Evolutionary conservation across 2,888 invertebrate genomes (phyloP).

Genomic region (Iselma pallidipennis): DNA sequence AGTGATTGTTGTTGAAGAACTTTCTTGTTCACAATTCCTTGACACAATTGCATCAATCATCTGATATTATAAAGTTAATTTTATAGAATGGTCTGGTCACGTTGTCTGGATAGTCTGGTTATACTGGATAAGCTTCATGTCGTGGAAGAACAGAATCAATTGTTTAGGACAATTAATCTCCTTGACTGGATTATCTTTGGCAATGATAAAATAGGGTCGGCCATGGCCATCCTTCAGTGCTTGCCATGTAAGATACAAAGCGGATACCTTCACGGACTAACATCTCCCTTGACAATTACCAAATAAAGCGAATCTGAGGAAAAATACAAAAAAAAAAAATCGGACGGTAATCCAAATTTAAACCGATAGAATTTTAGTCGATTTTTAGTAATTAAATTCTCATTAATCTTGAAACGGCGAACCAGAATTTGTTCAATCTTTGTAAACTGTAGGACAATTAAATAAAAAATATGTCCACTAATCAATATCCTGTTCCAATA

Average conservation of each 20-base stretch:
- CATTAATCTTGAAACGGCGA: too few relatives aligned
- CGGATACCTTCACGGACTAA: background rate
- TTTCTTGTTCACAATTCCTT: background rate
- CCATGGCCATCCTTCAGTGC: conserved; percentile 15
- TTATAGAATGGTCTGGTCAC: background rate
- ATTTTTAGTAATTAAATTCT: background rate
- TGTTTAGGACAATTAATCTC: conserved; percentile 17
- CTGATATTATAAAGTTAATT: background rate
- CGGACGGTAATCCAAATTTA: too few relatives aligned
- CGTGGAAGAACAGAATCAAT: conserved; percentile 7
- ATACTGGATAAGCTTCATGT: background rate
- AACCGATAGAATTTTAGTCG: background rate
- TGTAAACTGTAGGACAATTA: too few relatives aligned
- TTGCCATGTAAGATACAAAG: too few relatives aligned
- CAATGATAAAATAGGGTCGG: conserved; percentile 20
- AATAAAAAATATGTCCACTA: too few relatives aligned
- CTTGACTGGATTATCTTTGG: conserved; percentile 17
- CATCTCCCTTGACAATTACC: background rate
- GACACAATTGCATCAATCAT: background rate
- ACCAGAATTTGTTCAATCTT: background rate
- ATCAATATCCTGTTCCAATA: too few relatives aligned
- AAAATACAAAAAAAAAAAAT: background rate
- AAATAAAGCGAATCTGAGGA: background rate
- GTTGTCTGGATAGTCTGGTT: background rate
- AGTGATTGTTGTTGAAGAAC: background rate